Evolutionary conservation across 1,140 invertebrate species (phyloP).

Genomic region (Eubasilissa regina): DNA sequence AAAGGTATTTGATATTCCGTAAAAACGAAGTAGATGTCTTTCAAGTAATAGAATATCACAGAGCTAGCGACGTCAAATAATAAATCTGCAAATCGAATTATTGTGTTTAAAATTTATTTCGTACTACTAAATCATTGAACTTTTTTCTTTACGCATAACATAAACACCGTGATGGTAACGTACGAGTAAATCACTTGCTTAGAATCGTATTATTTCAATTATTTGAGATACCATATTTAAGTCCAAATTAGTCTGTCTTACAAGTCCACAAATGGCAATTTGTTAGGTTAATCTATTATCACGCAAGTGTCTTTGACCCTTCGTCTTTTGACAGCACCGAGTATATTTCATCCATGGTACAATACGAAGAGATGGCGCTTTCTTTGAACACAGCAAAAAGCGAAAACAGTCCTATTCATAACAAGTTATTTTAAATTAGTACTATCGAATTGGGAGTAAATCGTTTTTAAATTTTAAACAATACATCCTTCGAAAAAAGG

Average conservation of each 20-base stretch:
- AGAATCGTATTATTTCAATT: not conserved
- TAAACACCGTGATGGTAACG: too few relatives aligned
- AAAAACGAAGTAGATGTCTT: too few relatives aligned
- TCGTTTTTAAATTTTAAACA: constrained; percentile 8
- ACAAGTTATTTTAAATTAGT: not conserved
- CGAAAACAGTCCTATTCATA: constrained; percentile 3
- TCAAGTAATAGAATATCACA: too few relatives aligned
- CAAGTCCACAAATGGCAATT: constrained; percentile 7
- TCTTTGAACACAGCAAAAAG: not conserved
- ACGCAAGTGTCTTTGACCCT: not conserved
- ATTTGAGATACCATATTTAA: not conserved
- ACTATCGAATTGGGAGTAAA: constrained; percentile 14
- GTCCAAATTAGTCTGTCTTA: constrained; percentile 1
- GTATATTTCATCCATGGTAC: not conserved
- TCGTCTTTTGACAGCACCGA: constrained; percentile 9
- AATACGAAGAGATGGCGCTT: not conserved
- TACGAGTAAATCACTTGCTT: too few relatives aligned
- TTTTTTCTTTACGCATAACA: too few relatives aligned
- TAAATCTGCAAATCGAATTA: too few relatives aligned
- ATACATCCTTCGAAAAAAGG: not conserved
- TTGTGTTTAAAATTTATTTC: too few relatives aligned
- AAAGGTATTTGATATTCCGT: too few relatives aligned
- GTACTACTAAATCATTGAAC: too few relatives aligned
- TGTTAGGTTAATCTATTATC: not conserved
- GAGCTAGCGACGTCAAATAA: too few relatives aligned